These are phyloP conservation scores for Boloria selene DNA, from an alignment of 2,888 invertebrate species.

Conservation along the genomic window DNA sequence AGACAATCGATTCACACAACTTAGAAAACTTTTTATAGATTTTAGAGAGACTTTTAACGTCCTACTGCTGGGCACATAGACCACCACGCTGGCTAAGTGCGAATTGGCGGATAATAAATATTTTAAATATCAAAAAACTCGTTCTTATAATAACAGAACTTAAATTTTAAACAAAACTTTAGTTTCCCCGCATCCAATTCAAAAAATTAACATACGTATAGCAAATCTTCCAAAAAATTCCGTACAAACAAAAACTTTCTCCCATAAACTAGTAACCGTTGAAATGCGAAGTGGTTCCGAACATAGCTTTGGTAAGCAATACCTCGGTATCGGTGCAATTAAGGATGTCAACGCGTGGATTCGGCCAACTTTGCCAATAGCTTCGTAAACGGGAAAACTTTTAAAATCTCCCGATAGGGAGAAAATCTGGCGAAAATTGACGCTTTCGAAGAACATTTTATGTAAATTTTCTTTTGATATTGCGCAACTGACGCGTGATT, in stretches of 20 bases:
- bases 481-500: not conserved
- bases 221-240: constrained; percentile 17
- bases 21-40: not conserved
- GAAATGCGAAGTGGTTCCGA: constrained; percentile 39
- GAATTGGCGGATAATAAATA: not conserved
- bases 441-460: constrained; percentile 20
- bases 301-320: constrained; percentile 38
- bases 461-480: constrained; percentile 18
- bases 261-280: constrained; percentile 30
- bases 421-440: constrained; percentile 30
- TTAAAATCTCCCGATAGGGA: constrained; percentile 32
- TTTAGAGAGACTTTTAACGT: too few species aligned
- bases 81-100: too few species aligned
- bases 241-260: constrained; percentile 19
- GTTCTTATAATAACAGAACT: constrained; percentile 6
- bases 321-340: constrained; percentile 46
- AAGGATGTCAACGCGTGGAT: constrained; percentile 45
- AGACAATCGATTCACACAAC: too few species aligned
- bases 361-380: constrained; percentile 36
- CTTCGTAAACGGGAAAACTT: constrained; percentile 37
- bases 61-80: too few species aligned
- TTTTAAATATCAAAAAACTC: not conserved
- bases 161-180: constrained; percentile 16
- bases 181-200: not conserved
- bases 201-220: constrained; percentile 22